A percentile compares a stretch with the other conserved stretches of the same genome.
phyloP scores from a whole-genome alignment of 2,797 vertebrate species.

The Erpetoichthys calabaricus region DNA sequence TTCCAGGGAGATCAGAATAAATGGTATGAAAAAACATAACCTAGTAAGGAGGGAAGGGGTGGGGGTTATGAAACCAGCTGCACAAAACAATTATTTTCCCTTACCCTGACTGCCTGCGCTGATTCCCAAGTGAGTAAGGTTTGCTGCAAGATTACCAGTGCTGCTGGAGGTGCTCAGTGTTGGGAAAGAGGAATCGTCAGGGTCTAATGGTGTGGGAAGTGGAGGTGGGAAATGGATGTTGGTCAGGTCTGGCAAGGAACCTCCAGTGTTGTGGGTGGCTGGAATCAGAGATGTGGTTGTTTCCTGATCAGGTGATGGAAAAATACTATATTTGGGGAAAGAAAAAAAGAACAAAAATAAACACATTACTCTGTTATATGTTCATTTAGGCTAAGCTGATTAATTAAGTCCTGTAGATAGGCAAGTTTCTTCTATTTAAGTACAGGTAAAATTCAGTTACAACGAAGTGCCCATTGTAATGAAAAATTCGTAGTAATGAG shows the following conservation, averaged over 20 bases:
- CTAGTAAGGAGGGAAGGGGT: no score
- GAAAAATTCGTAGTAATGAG: no score
- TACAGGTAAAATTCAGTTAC: no score
- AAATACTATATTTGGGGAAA: slow-evolving; percentile 60
- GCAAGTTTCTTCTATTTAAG: background rate
- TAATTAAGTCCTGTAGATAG: no score
- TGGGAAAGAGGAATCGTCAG: slow-evolving; percentile 80
- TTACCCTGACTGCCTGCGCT: slow-evolving; percentile 68
- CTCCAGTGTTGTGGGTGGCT: slow-evolving; percentile 78
- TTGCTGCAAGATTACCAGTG: slow-evolving; percentile 77
- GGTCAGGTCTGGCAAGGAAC: slow-evolving; percentile 89
- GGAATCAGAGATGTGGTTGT: slow-evolving; percentile 70
- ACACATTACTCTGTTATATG: background rate
- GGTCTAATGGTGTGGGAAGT: slow-evolving; percentile 84
- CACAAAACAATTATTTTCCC: no score
- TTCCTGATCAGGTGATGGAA: slow-evolving; percentile 89
- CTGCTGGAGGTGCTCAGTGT: slow-evolving; percentile 72
- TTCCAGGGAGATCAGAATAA: no score
- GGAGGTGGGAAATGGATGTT: slow-evolving; percentile 98
- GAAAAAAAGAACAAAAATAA: background rate
- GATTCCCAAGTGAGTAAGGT: slow-evolving; percentile 86
- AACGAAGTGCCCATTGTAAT: no score
- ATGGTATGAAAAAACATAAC: no score
- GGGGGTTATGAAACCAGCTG: no score
- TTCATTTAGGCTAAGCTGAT: no score